A percentile compares a stretch with the other conserved stretches of the same genome.
Evolutionary conservation across 2,797 vertebrate species (phyloP).

Genomic region (Enteromius fasciolatus): DNA sequence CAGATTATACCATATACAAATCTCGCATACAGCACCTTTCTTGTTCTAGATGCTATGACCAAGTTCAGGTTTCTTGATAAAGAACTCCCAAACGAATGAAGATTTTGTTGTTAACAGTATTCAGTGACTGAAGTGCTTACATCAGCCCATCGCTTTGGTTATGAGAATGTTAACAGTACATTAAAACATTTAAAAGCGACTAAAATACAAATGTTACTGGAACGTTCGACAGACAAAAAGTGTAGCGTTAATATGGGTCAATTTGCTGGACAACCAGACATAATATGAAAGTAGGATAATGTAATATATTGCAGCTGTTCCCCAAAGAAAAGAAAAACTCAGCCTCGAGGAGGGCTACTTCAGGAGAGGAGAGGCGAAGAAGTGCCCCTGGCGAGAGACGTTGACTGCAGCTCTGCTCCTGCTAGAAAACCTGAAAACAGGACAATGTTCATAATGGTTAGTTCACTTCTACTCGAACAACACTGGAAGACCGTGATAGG

Average conservation of each 20-base stretch:
- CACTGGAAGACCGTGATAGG: not conserved
- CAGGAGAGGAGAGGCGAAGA: slow-evolving; percentile 91
- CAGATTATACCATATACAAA: slow-evolving; percentile 26
- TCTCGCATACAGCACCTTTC: slow-evolving; percentile 1
- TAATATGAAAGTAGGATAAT: slow-evolving; percentile 39
- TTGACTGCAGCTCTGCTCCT: slow-evolving; percentile 87
- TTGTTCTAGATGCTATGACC: not conserved
- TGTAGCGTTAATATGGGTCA: slow-evolving; percentile 24
- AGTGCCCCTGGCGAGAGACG: slow-evolving; percentile 84
- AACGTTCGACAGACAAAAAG: slow-evolving; percentile 54
- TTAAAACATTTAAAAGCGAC: slow-evolving; percentile 58
- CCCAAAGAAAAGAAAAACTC: slow-evolving; percentile 16
- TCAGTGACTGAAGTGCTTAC: slow-evolving; percentile 46
- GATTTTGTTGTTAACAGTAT: slow-evolving; percentile 10
- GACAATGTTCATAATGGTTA: not conserved
- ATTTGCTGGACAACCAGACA: slow-evolving; percentile 38
- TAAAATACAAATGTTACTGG: slow-evolving; percentile 57
- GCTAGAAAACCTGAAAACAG: slow-evolving; percentile 85
- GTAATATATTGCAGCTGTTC: slow-evolving; percentile 49
- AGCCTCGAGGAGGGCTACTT: slow-evolving; percentile 72
- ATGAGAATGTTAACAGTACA: slow-evolving; percentile 47
- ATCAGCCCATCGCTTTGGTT: slow-evolving; percentile 43
- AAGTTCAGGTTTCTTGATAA: slow-evolving; percentile 51
- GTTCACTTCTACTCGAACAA: not conserved
- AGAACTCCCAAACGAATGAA: slow-evolving; percentile 44